Base-by-base conservation (phyloP, 2,113 vertebrate genomes). In the Nipponia nippon region DNA sequence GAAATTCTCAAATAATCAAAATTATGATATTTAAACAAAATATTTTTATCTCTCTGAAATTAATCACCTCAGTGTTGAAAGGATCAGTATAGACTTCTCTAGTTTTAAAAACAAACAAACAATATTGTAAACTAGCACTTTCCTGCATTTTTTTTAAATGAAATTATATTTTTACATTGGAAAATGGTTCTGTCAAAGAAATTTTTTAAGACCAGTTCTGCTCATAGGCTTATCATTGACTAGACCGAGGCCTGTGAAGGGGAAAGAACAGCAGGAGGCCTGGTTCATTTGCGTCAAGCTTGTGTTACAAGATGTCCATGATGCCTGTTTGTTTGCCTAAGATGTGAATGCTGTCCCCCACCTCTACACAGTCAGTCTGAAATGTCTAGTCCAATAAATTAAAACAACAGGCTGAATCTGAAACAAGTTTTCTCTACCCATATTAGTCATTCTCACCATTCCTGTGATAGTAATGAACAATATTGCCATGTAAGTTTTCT, bases 401-500 rank as follows among this genome's bases (percentile, higher is more conserved):
- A 67, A 89, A 94, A 55, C 25, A 38, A 30, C 26, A 36, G 79
- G 34, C 30, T 53, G 38, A 84, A 65, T 52, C 21, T 77, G n/a
- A 83, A 93, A 29, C 86, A 90, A 62, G 20, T 50, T 93, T 94
- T 77, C 20, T 69, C 40, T 84, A 78, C 63, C 59, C 18, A 9
- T 38, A 17, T 53, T 83, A 58, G 38, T 56, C 3, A 0, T 44
- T 91, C 44, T 44, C 21, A 42, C 26, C 38, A 26, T 2, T 90
- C 13, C 47, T 84, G 56, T 59, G 91, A 56, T 58, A 88, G 67
- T 62, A 93, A 83, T 56, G 56, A 93, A 61, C 47, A 67, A 30
- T 87, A 62, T 94, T 95, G 62, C 59, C 52, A 49, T 87, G 65
- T 50, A 95, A 77, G 66, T 89, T 94, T 87, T 90, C 83, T 84